phyloP scores from a whole-genome alignment of 2,888 invertebrate genomes.

The Allacma fusca region DNA sequence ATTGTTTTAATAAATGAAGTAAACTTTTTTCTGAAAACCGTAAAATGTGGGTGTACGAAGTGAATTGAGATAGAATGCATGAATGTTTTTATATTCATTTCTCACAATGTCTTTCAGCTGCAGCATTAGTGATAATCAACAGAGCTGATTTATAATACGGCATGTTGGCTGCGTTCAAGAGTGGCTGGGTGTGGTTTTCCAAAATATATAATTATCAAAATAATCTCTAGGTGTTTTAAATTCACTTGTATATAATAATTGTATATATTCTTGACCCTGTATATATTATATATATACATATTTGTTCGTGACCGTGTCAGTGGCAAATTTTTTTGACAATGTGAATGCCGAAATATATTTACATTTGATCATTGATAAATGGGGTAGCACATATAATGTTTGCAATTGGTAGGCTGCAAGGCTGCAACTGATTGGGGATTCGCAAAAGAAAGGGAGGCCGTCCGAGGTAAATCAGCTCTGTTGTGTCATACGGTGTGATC shows the following conservation, averaged over 20 bases:
- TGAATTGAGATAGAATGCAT: neutral
- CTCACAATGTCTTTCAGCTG: constrained; percentile 53
- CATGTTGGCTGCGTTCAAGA: constrained; percentile 60
- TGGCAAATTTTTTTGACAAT: constrained; percentile 29
- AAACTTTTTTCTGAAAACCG: too few relatives aligned
- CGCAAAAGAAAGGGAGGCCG: constrained; percentile 62
- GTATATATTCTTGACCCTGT: constrained; percentile 56
- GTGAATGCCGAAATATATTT: constrained; percentile 8
- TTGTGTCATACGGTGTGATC: constrained; percentile 57
- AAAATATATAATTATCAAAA: constrained; percentile 56
- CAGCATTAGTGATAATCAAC: constrained; percentile 62
- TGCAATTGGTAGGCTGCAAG: constrained; percentile 61
- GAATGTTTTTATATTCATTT: constrained; percentile 36
- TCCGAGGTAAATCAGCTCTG: constrained; percentile 62
- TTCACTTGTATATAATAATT: constrained; percentile 53
- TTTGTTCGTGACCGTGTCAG: constrained; percentile 45
- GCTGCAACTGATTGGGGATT: constrained; percentile 62
- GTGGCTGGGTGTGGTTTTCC: constrained; percentile 60
- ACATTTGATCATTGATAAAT: constrained; percentile 23
- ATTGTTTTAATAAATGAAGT: too few relatives aligned
- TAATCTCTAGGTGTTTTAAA: constrained; percentile 49
- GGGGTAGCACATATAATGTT: constrained; percentile 45
- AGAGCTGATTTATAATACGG: constrained; percentile 62
- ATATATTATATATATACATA: constrained; percentile 47
- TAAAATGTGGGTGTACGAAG: neutral